Base-by-base conservation (phyloP, 2,113 vertebrate genomes). In the Thalassoma bifasciatum region DNA sequence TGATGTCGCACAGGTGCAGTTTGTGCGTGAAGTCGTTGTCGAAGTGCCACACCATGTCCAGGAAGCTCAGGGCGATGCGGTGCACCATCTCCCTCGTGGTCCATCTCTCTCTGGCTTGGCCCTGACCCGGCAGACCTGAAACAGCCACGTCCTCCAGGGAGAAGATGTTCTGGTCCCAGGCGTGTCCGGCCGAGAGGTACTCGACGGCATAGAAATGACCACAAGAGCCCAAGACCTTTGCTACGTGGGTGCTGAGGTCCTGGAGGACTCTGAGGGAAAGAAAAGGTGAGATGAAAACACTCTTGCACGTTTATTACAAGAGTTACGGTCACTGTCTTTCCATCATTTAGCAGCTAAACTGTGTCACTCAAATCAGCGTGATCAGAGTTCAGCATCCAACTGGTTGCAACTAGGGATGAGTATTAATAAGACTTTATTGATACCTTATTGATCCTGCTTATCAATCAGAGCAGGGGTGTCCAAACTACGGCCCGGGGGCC, bases 161-260 rank as follows among this genome's bases (percentile, higher is more conserved):
- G 85, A 99, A 99, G 66, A 99, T 93, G 50, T 96, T 95, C 82
- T 93, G 92, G 91, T 96, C 95, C 93, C 93, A 96, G 37, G 97
- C 92, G 9, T 96, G 96, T 64, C 98, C 97, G 0, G 97, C 96
- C 0, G 95, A 95, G 84, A 99, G 93, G 81, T 93, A 95, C 90
- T 99, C 98, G 77, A 99, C 96, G 0, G 96, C 96, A 5, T 99
- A 99, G 75, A 99, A 99, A 61, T 98, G 97, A 59, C 98, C 98
- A 16, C 98, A 99, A 81, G 98, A 97, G 56, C 98, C 98, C 85
- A 98, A 77, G 42, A 99, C 95, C 13, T 93, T 95, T 60, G 94
- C 94, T 56, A 98, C 93, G 0, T 99, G 98, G 66, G 86, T 93
- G 82, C 97, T 98, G 57, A 97, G 92, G 88, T 95, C 96, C 89